phyloP scores from a whole-genome alignment of 2,888 invertebrate genomes.

The Drosophila silvestris region DNA sequence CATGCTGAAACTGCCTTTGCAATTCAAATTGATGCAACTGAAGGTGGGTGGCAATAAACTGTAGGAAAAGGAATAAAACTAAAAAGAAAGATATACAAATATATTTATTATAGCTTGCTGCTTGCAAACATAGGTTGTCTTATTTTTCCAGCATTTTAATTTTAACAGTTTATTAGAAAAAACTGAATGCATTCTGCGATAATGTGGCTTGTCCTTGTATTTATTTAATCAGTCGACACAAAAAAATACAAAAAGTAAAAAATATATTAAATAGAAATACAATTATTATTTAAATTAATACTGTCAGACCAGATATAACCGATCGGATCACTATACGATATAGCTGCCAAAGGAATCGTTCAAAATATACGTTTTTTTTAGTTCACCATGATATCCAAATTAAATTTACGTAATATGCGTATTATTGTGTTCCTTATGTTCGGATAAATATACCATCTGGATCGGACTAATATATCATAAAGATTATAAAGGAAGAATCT shows the following conservation, averaged over 20 bases:
- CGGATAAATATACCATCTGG: not conserved
- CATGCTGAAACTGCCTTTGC: conserved; percentile 41
- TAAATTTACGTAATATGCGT: not conserved
- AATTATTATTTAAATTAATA: not conserved
- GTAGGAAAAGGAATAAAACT: not conserved
- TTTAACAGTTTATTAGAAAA: not conserved
- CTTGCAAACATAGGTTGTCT: not conserved
- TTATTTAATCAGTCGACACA: not conserved
- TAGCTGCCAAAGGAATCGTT: not conserved
- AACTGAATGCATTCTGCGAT: not conserved
- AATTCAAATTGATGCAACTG: conserved; percentile 42
- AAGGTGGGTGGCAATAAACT: conserved; percentile 19
- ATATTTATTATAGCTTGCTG: conserved; percentile 11
- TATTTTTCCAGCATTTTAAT: not conserved
- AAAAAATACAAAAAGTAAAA: not conserved
- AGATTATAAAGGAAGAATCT: not conserved
- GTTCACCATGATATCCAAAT: not conserved
- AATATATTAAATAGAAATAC: not conserved
- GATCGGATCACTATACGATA: not conserved
- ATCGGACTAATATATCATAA: not conserved
- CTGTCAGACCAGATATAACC: not conserved
- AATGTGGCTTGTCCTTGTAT: no score
- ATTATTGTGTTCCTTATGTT: not conserved
- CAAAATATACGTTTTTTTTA: not conserved
- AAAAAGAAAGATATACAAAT: conserved; percentile 11